Conservation (phyloP, 2,113 vertebrate species). For the Entelurus aequoreus region DNA sequence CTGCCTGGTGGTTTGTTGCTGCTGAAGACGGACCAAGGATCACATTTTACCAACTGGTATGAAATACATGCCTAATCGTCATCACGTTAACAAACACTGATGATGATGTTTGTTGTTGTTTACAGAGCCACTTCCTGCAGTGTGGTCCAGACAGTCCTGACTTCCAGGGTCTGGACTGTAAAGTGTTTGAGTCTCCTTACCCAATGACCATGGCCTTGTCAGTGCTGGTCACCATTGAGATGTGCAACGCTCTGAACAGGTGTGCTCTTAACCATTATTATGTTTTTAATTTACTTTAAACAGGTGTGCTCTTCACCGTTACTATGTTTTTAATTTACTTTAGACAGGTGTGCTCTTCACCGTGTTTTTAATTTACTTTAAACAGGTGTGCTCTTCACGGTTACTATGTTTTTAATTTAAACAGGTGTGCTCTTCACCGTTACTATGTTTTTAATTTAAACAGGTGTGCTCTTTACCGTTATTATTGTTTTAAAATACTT, state of each 20-base stretch:
- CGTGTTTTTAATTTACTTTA: too few relatives aligned
- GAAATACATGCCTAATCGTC: neutral
- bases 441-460: too few relatives aligned
- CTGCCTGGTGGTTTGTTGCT: conserved; percentile 98
- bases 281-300: neutral
- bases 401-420: too few relatives aligned
- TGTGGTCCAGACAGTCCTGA: conserved; percentile 90
- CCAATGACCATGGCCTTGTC: conserved; percentile 99
- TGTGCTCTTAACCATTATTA: conserved; percentile 46
- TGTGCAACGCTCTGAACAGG: conserved; percentile 99
- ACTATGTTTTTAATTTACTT: too few relatives aligned
- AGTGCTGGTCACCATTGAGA: conserved; percentile 97
- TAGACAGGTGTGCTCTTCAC: too few relatives aligned
- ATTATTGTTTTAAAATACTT: too few relatives aligned
- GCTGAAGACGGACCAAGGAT: conserved; percentile 92
- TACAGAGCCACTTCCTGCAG: conserved; percentile 93
- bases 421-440: too few relatives aligned
- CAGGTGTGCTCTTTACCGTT: too few relatives aligned
- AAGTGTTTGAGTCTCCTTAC: conserved; percentile 93
- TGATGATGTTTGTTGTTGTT: neutral
- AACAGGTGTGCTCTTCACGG: too few relatives aligned
- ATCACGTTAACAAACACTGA: neutral
- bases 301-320: too few relatives aligned
- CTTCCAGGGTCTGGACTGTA: conserved; percentile 80
- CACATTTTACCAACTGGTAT: conserved; percentile 93